These are phyloP conservation scores for Eulemur mongoz DNA, from an alignment of 2,797 vertebrate species.

Conservation along the genomic window DNA sequence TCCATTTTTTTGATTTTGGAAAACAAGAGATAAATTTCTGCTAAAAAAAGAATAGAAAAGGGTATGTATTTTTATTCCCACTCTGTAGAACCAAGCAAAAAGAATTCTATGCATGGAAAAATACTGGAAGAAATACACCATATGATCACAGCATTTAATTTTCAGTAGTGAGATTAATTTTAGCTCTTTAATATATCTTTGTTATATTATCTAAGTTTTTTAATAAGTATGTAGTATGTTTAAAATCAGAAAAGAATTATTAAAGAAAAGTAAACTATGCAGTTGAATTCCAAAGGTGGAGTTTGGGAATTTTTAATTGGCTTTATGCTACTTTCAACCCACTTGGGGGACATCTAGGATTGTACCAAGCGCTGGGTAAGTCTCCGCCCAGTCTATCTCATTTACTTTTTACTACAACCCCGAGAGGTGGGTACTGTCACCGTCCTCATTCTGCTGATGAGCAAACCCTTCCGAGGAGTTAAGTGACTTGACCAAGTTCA, in stretches of 20 bases:
- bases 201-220: neutral
- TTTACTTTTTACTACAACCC: neutral
- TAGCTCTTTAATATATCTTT: neutral
- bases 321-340: neutral
- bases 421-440: neutral
- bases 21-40: neutral
- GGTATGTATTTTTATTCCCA: neutral
- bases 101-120: neutral
- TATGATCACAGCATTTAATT: slow-evolving; percentile 19
- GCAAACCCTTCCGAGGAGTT: neutral
- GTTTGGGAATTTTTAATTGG: neutral
- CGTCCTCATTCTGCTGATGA: neutral
- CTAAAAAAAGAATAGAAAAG: neutral
- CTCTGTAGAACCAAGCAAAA: neutral
- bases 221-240: neutral
- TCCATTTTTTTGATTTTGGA: neutral
- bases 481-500: neutral
- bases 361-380: neutral
- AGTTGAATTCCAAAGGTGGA: neutral
- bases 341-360: neutral
- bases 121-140: neutral
- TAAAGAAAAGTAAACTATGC: neutral
- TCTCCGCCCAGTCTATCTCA: neutral
- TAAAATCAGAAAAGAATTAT: neutral
- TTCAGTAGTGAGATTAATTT: neutral